Percentiles rank a stretch among this genome's conserved stretches.
These are phyloP conservation scores for Antechinus flavipes DNA, from an alignment of 2,113 vertebrate species.

Conservation along the genomic window DNA sequence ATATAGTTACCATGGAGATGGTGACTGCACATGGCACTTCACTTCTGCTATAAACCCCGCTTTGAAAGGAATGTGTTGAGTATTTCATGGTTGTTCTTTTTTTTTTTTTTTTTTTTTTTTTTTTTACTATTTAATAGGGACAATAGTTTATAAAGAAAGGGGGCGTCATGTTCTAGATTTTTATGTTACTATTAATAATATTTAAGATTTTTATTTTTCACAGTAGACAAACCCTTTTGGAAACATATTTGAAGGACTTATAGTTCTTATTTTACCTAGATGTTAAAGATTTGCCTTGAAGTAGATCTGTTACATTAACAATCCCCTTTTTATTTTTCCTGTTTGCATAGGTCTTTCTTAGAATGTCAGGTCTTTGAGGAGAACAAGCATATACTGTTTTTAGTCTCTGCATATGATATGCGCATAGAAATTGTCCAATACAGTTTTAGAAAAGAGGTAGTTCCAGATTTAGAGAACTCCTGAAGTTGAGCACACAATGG, in stretches of 20 bases:
- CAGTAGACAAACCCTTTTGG: constrained; percentile 31
- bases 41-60: constrained; percentile 75
- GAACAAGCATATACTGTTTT: not conserved
- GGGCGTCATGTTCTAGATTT: constrained; percentile 29
- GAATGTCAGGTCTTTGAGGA: not conserved
- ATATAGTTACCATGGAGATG: constrained; percentile 85
- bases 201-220: constrained; percentile 21
- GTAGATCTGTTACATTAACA: not conserved
- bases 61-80: constrained; percentile 72
- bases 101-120: not conserved
- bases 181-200: not conserved
- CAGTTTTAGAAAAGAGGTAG: constrained; percentile 14
- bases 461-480: not conserved
- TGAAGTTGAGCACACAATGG: not conserved
- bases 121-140: constrained; percentile 4
- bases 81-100: constrained; percentile 66
- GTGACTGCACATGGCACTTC: constrained; percentile 76
- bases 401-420: not conserved
- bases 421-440: not conserved
- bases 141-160: constrained; percentile 15
- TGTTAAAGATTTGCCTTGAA: constrained; percentile 1
- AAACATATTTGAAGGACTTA: constrained; percentile 2
- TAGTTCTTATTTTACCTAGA: constrained; percentile 12
- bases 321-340: not conserved
- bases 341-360: constrained; percentile 21